These are phyloP conservation scores for Nothura maculosa DNA, from an alignment of 2,797 vertebrate species.

Conservation along the genomic window DNA sequence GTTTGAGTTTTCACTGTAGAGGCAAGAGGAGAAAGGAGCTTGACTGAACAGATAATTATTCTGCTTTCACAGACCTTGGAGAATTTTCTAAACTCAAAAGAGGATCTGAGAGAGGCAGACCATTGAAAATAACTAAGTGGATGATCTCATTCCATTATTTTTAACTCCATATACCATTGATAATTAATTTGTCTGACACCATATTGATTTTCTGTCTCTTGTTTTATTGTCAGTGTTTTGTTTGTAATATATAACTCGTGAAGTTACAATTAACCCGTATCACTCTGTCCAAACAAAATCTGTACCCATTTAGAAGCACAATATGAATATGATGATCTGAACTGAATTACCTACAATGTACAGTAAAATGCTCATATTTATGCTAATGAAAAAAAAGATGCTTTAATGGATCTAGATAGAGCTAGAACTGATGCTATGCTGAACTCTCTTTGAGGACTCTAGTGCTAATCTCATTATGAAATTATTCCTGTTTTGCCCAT, in stretches of 20 bases:
- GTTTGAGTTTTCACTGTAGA: neutral
- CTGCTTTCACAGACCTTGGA: neutral
- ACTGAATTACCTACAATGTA: neutral
- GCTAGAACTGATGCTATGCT: neutral
- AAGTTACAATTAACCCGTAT: constrained; percentile 62
- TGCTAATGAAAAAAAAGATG: neutral
- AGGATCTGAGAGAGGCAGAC: neutral
- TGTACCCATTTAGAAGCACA: neutral
- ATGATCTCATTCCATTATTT: constrained; percentile 71
- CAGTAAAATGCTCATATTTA: neutral
- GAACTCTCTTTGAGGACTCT: neutral
- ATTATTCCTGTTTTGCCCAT: neutral
- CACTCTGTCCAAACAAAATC: constrained; percentile 24
- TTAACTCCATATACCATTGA: constrained; percentile 57
- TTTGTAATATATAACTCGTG: constrained; percentile 63
- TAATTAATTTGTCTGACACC: constrained; percentile 75
- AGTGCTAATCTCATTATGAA: neutral
- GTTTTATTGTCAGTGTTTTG: constrained; percentile 68
- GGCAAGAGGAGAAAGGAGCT: neutral
- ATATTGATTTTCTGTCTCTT: constrained; percentile 66
- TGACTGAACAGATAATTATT: constrained; percentile 3
- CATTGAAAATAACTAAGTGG: constrained; percentile 51
- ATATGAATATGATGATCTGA: neutral
- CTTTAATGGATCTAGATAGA: neutral
- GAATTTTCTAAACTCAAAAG: constrained; percentile 29